phyloP scores from a whole-genome alignment of 2,797 vertebrate genomes.

The Alfaro cultratus region DNA sequence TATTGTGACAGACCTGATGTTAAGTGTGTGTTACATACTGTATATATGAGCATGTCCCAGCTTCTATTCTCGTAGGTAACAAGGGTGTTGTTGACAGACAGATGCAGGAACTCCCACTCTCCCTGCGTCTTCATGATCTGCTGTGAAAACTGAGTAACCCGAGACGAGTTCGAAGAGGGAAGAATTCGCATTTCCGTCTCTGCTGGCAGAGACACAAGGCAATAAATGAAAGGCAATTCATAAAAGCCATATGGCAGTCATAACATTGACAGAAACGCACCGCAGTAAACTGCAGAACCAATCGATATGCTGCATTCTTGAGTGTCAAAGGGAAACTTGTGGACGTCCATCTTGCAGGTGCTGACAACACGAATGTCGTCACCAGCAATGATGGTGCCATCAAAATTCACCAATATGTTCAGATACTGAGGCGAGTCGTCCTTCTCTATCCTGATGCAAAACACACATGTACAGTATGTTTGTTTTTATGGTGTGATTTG shows the following conservation, averaged over 20 bases:
- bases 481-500: slow-evolving; percentile 8
- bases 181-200: slow-evolving; percentile 59
- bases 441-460: slow-evolving; percentile 61
- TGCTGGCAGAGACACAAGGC: slow-evolving; percentile 22
- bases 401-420: slow-evolving; percentile 32
- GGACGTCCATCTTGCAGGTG: slow-evolving; percentile 73
- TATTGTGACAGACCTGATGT: neutral
- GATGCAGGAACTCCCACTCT: slow-evolving; percentile 78
- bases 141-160: slow-evolving; percentile 67
- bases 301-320: slow-evolving; percentile 73
- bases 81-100: slow-evolving; percentile 48
- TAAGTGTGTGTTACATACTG: slow-evolving; percentile 43
- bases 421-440: slow-evolving; percentile 51
- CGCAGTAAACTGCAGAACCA: slow-evolving; percentile 33
- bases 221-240: neutral
- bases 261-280: slow-evolving; percentile 43
- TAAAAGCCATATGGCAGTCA: neutral
- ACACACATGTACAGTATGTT: slow-evolving; percentile 11
- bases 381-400: slow-evolving; percentile 47
- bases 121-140: slow-evolving; percentile 67
- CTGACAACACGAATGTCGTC: slow-evolving; percentile 61
- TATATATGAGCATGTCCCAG: slow-evolving; percentile 72
- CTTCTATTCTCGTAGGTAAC: neutral
- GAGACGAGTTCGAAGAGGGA: slow-evolving; percentile 72
- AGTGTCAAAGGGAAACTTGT: slow-evolving; percentile 80